These are phyloP conservation scores for Aphidius colemani DNA, from an alignment of 2,888 invertebrate species.

Conservation along the genomic window DNA sequence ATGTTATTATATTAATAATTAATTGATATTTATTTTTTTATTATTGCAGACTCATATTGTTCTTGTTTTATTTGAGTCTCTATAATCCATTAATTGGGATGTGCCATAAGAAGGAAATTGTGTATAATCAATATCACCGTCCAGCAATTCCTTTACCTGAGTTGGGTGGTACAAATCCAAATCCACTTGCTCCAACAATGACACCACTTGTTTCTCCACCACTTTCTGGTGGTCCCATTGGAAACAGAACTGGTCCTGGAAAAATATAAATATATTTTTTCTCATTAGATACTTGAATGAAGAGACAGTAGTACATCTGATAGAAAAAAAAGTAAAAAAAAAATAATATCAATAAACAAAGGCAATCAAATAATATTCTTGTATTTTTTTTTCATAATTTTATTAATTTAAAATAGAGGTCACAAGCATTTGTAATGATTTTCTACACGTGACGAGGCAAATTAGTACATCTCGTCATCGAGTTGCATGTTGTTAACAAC, in stretches of 20 bases:
- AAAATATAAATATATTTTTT: neutral
- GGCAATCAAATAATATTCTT: too few relatives aligned
- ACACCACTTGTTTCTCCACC: conserved; percentile 76
- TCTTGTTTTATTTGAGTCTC: too few relatives aligned
- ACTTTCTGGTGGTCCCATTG: conserved; percentile 71
- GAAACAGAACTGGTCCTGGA: conserved; percentile 81
- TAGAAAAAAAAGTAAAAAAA: neutral
- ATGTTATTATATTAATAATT: too few relatives aligned
- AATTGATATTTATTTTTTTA: conserved; percentile 1
- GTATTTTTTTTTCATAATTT: neutral
- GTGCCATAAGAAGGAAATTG: conserved; percentile 5
- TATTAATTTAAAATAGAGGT: neutral
- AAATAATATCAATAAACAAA: neutral
- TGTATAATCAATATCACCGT: conserved; percentile 37
- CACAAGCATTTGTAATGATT: too few relatives aligned
- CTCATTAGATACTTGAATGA: neutral
- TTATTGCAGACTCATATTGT: too few relatives aligned
- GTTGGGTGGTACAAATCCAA: conserved; percentile 81
- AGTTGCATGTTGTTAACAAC: too few relatives aligned
- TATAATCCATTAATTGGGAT: conserved; percentile 18
- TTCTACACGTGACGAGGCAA: too few relatives aligned
- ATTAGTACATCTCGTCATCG: too few relatives aligned
- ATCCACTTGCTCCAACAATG: conserved; percentile 81
- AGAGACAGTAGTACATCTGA: neutral
- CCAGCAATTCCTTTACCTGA: conserved; percentile 66